Conservation (phyloP, 2,797 vertebrate genomes). For the Hippoglossus hippoglossus region DNA sequence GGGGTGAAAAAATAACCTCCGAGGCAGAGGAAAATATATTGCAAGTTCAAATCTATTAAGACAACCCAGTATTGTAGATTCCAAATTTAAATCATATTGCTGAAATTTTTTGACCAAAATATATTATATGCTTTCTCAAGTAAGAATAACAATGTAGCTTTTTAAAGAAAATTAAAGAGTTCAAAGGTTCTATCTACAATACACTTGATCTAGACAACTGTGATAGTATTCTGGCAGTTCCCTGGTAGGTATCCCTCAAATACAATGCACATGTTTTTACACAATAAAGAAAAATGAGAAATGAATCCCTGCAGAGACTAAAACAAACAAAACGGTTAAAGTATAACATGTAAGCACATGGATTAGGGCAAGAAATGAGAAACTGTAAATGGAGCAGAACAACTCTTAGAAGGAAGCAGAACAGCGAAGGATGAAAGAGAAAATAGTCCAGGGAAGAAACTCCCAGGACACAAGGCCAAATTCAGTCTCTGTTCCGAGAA, state of each 20-base stretch:
- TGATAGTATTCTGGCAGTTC: no score
- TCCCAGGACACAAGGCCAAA: slow-evolving; percentile 19
- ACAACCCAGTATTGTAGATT: no score
- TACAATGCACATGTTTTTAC: slow-evolving; percentile 6
- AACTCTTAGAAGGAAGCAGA: slow-evolving; percentile 23
- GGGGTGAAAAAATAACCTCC: no score
- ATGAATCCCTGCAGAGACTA: slow-evolving; percentile 28
- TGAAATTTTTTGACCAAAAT: no score
- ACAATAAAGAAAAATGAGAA: slow-evolving; percentile 11
- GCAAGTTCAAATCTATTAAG: no score
- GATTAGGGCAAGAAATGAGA: slow-evolving; percentile 28
- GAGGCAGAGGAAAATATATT: no score
- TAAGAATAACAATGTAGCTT: no score
- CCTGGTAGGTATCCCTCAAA: neutral
- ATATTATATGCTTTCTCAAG: no score
- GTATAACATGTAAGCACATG: slow-evolving; percentile 36
- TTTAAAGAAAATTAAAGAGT: no score
- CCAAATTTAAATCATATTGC: no score
- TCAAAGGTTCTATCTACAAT: no score
- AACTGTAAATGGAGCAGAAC: slow-evolving; percentile 33
- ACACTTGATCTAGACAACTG: no score
- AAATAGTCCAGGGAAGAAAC: slow-evolving; percentile 30
- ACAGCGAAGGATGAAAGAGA: slow-evolving; percentile 44
- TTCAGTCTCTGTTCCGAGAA: slow-evolving; percentile 33
- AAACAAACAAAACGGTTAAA: slow-evolving; percentile 45